phyloP scores from a whole-genome alignment of 2,888 invertebrate genomes.

The Branchipolynoe longqiensis region DNA sequence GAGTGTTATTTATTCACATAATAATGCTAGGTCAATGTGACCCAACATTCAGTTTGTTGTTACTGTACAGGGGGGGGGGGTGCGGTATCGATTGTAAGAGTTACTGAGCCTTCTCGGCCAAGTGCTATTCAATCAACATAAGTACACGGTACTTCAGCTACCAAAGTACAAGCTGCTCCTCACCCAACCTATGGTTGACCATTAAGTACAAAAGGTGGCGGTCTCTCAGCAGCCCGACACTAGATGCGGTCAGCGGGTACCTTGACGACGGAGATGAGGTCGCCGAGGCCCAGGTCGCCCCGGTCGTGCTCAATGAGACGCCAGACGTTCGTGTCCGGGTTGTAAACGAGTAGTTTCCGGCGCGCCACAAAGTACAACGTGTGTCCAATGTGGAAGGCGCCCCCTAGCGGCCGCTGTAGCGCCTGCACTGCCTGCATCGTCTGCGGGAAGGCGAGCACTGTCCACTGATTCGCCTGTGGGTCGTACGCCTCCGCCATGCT shows the following conservation, averaged over 20 bases:
- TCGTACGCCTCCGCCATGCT: slow-evolving; percentile 55
- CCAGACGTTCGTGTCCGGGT: slow-evolving; percentile 52
- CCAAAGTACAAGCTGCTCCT: too few relatives aligned
- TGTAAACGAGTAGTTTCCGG: slow-evolving; percentile 32
- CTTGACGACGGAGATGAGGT: slow-evolving; percentile 16
- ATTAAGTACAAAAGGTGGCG: too few relatives aligned
- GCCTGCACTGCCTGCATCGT: slow-evolving; percentile 52
- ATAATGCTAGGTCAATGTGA: too few relatives aligned
- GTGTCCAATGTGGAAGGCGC: slow-evolving; percentile 36
- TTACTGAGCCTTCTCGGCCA: too few relatives aligned
- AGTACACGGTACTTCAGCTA: too few relatives aligned
- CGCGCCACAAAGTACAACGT: slow-evolving; percentile 45
- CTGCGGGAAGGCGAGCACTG: slow-evolving; percentile 43
- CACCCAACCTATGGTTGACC: too few relatives aligned
- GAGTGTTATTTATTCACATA: too few relatives aligned
- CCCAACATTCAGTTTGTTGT: too few relatives aligned
- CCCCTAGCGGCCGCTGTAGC: slow-evolving; percentile 48
- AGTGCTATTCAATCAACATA: too few relatives aligned
- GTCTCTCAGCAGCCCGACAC: not conserved
- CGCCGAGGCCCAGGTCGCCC: slow-evolving; percentile 37
- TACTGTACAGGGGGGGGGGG: too few relatives aligned
- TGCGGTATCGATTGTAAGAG: too few relatives aligned
- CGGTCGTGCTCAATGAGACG: slow-evolving; percentile 44
- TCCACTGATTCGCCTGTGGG: slow-evolving; percentile 54
- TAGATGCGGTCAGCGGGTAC: slow-evolving; percentile 39